Evolutionary conservation across 2,888 invertebrate species (phyloP), one percentile per base, ranked within the genome.

Genomic region (Drosophila nr. fundita): DNA sequence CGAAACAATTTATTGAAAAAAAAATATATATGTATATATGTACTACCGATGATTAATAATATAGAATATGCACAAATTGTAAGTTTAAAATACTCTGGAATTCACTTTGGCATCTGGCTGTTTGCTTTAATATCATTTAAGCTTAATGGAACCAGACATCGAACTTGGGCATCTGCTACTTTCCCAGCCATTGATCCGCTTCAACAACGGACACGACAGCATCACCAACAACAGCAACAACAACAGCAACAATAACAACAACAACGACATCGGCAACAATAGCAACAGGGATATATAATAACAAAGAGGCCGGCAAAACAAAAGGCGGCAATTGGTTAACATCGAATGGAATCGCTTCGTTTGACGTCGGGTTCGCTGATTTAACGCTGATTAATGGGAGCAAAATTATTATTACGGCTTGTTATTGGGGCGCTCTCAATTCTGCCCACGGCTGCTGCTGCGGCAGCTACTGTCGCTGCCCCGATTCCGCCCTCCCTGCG

Each of bases 381-480:
- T 84, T 78, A 69, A 80, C 73, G 53, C 86, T 85, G 84, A 84
- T 80, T 84, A 84, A 84, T 85, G 83, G 84, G 73, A 73, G 63
- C 69, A 66, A 82, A 85, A 80, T 85, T 80, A 83, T 85, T 83
- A 83, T 82, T 75, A 73, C 70, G 55, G 65, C 68, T 67, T 81
- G 62, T 78, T 76, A 57, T 68, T 65, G 61, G 29, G 27, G 59
- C 71, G 38, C 34, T 49, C 48, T 42, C 50, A 36, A 40, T 65
- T 65, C 50, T 55, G 40, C 21, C n/a, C 29, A 21, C 34, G 34
- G n/a, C 34, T 27, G 65, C 27, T 13, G 7, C 54, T 13, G 21
- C 13, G 15, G 24, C 38, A 38, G 38, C 18, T 8, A 38, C 36
- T 52, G 24, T 32, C 21, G 40, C 24, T 60, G 36, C 18, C 32